phyloP scores from a whole-genome alignment of 2,888 invertebrate species.

The Andrena camellia region DNA sequence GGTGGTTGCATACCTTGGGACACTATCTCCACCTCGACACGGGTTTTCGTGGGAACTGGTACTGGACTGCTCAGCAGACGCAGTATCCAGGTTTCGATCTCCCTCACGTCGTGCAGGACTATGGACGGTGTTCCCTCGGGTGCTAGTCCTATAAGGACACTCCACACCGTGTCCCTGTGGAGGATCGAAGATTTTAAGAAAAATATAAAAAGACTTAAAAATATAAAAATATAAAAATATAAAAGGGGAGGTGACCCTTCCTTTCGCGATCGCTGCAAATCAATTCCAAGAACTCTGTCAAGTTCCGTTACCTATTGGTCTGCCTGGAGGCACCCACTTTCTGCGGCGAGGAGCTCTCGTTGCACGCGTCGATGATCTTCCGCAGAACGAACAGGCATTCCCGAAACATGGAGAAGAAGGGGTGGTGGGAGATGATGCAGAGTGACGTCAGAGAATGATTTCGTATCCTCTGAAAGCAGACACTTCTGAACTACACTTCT shows the following conservation, averaged over 20 bases:
- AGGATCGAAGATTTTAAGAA: neutral
- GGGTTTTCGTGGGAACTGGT: slow-evolving; percentile 98
- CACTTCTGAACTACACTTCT: neutral
- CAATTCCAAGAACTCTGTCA: too few species aligned
- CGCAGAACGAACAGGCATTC: slow-evolving; percentile 98
- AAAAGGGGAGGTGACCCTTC: too few species aligned
- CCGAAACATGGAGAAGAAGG: slow-evolving; percentile 99
- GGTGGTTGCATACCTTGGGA: slow-evolving; percentile 94
- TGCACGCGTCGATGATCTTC: slow-evolving; percentile 98
- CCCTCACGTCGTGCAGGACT: slow-evolving; percentile 97
- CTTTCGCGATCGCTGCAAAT: neutral
- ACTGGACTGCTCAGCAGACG: slow-evolving; percentile 98
- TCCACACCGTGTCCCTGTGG: slow-evolving; percentile 97
- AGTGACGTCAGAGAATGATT: slow-evolving; percentile 98
- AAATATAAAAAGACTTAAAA: neutral
- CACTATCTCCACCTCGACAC: slow-evolving; percentile 91
- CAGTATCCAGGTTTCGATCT: slow-evolving; percentile 99
- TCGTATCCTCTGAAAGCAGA: slow-evolving; percentile 90
- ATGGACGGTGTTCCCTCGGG: slow-evolving; percentile 93
- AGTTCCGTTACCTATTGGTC: slow-evolving; percentile 89
- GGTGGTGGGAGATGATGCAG: slow-evolving; percentile 99
- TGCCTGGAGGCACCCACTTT: slow-evolving; percentile 96
- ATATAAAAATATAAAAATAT: too few species aligned
- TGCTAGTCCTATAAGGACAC: slow-evolving; percentile 94
- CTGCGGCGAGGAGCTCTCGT: slow-evolving; percentile 95